These are phyloP conservation scores for Microcaecilia unicolor DNA, from an alignment of 2,797 vertebrate genomes.

Conservation along the genomic window DNA sequence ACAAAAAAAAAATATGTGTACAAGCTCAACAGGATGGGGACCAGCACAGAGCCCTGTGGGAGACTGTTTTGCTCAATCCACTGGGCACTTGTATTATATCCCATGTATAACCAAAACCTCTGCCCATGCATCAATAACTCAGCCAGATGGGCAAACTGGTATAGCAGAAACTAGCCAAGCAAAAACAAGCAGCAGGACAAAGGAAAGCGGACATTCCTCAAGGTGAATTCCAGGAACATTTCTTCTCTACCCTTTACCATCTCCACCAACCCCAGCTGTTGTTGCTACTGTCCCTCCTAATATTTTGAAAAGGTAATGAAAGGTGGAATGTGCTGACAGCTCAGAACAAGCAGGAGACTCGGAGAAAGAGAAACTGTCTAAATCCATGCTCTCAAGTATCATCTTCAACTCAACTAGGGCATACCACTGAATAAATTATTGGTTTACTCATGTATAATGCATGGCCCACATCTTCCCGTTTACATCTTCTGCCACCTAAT, in stretches of 20 bases:
- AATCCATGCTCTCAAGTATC: neutral
- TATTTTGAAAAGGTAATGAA: neutral
- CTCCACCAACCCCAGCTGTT: accelerated
- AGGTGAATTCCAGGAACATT: neutral
- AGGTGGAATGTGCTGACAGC: neutral
- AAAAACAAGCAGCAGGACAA: neutral
- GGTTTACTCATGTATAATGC: conserved; percentile 17
- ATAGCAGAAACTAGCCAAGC: neutral
- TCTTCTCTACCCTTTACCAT: too few relatives aligned
- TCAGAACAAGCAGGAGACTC: neutral
- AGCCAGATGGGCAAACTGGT: too few relatives aligned
- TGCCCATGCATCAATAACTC: too few relatives aligned
- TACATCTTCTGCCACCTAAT: conserved; percentile 23
- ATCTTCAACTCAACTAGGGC: neutral
- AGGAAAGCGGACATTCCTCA: neutral
- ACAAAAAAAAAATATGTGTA: too few relatives aligned
- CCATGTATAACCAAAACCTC: too few relatives aligned
- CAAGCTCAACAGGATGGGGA: too few relatives aligned
- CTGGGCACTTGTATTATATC: too few relatives aligned
- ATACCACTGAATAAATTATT: neutral
- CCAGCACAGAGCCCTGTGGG: too few relatives aligned
- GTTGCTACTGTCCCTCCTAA: too few relatives aligned
- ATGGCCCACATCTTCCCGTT: conserved; percentile 29
- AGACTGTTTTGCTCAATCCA: too few relatives aligned
- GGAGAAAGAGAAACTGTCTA: neutral